Evolutionary conservation across 2,888 invertebrate species (phyloP), one percentile per base, ranked within the genome.

Genomic region (Smittia aterrima): DNA sequence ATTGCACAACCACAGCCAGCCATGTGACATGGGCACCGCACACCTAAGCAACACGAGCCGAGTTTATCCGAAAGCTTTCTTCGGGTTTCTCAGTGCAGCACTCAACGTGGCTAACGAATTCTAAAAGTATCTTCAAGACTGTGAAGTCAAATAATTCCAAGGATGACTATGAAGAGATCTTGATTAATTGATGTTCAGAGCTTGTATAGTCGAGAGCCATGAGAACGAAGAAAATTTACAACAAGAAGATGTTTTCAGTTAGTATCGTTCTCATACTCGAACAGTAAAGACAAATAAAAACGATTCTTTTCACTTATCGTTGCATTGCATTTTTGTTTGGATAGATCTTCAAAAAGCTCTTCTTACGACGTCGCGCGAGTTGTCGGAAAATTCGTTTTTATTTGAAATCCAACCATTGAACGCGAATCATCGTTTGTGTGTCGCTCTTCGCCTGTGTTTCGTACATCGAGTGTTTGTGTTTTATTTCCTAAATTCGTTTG

Each of bases 401-500:
- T 68, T 68, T 22, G 68, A 68, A 68, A 68, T 68, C 68, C 68
- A 68, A 68, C 68, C 68, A 68, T 22, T 22, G 41, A 41, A 16
- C 24, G n/a, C 11, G 41, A 20, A 41, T 32, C 38, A 66, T 66
- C 68, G 24, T 22, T 41, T 68, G 41, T 68, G 68, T 68, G 68
- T 68, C 32, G 27, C 66, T 66, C 66, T 16, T 62, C 66, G 66
- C 66, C 16, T 32, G 54, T 71, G 70, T 53, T 71, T 71, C 18
- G 68, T 66, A 38, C 38, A 18, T 20, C 32, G 38, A 32, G 47
- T 54, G 54, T 68, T 66, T 66, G 66, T 67, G 32, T 67, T 54
- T 54, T 71, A 71, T 71, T 71, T 71, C 70, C 70, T 71, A 71
- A 71, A 71, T 32, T 54, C 70, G 70, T 71, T 54, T 72, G 72